phyloP scores from a whole-genome alignment of 2,797 vertebrate genomes.

The Anableps anableps region DNA sequence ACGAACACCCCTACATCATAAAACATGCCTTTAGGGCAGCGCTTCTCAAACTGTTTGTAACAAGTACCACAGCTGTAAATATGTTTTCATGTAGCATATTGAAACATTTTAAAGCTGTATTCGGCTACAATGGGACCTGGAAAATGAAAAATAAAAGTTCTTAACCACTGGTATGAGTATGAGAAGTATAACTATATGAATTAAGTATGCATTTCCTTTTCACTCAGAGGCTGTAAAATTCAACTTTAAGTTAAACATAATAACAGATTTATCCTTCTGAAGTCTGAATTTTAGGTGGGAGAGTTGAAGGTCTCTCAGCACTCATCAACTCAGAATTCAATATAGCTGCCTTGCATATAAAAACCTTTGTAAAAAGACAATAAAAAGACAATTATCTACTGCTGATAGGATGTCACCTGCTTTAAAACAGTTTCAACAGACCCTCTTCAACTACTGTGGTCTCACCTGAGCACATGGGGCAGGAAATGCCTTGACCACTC shows the following conservation, averaged over 20 bases:
- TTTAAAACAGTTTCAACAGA: background rate
- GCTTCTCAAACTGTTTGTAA: background rate
- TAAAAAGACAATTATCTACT: background rate
- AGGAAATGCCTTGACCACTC: constrained; percentile 96
- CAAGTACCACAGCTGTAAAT: background rate
- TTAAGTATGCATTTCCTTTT: background rate
- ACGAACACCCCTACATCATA: constrained; percentile 91
- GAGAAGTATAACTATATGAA: background rate
- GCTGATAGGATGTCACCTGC: background rate
- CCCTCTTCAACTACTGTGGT: background rate
- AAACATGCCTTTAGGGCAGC: constrained; percentile 5
- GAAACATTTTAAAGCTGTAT: background rate
- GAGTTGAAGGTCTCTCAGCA: background rate
- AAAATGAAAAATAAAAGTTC: background rate
- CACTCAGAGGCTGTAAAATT: background rate
- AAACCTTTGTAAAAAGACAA: no score
- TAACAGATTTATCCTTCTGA: background rate
- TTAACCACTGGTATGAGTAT: background rate
- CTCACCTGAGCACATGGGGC: constrained; percentile 96
- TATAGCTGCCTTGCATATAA: background rate
- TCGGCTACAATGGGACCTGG: background rate
- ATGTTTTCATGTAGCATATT: background rate
- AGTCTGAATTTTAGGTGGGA: background rate
- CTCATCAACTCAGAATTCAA: background rate
- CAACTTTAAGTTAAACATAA: background rate